These are phyloP conservation scores for Drosophila grimshawi DNA, from an alignment of 1,140 invertebrate species.

Conservation along the genomic window DNA sequence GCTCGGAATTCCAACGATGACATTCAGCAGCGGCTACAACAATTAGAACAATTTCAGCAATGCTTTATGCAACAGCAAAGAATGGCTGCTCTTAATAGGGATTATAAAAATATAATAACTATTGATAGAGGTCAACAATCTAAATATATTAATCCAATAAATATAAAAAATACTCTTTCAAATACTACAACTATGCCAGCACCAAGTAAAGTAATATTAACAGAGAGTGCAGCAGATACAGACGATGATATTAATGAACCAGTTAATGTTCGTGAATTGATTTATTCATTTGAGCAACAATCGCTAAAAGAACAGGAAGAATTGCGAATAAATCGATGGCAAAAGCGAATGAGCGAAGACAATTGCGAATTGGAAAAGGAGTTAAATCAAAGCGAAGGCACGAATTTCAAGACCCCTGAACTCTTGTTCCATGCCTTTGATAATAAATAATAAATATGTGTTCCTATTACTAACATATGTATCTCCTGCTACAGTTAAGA, in stretches of 20 bases:
- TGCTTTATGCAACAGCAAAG: conserved; percentile 36
- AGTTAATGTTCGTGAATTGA: conserved; percentile 88
- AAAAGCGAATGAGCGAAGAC: background rate
- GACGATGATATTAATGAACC: conserved; percentile 73
- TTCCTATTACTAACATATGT: no score
- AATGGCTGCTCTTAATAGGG: background rate
- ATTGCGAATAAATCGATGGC: background rate
- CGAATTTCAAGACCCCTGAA: background rate
- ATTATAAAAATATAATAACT: background rate
- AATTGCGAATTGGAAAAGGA: background rate
- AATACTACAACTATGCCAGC: background rate
- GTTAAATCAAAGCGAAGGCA: background rate
- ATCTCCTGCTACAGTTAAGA: no score
- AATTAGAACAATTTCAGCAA: conserved; percentile 53
- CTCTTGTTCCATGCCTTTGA: no score
- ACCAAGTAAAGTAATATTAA: no score
- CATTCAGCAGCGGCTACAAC: conserved; percentile 43
- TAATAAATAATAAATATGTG: no score
- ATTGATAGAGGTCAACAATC: background rate
- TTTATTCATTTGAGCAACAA: conserved; percentile 86
- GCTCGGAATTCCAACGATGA: conserved; percentile 24
- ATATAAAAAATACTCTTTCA: background rate
- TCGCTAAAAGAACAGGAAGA: conserved; percentile 23
- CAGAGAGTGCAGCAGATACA: background rate
- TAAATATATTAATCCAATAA: background rate